Conservation (phyloP, 2,113 vertebrate species). For the Tringa solitaria region DNA sequence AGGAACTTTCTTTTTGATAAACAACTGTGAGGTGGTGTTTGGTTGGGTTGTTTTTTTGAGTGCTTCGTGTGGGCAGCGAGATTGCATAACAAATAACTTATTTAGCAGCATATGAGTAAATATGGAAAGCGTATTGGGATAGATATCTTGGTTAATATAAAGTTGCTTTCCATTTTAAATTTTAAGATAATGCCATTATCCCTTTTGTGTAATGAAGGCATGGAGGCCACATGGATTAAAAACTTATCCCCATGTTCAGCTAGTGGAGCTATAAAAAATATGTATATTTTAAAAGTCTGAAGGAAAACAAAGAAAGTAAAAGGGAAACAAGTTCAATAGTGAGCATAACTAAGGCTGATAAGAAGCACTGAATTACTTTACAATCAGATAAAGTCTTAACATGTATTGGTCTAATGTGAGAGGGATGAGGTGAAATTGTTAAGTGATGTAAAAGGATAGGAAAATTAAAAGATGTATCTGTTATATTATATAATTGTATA, state of each 20-base stretch:
- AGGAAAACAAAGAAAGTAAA: background rate
- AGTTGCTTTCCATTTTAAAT: background rate
- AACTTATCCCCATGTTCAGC: background rate
- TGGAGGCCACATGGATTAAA: background rate
- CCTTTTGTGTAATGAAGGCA: background rate
- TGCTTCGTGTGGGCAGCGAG: background rate
- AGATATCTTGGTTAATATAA: background rate
- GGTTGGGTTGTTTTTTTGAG: background rate
- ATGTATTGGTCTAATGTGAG: background rate
- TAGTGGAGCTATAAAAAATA: background rate
- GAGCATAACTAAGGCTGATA: background rate
- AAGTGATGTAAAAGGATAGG: background rate
- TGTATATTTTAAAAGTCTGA: rapidly evolving
- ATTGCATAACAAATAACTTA: background rate
- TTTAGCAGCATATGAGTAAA: background rate
- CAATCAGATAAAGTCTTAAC: background rate
- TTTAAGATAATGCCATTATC: background rate
- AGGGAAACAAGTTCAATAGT: background rate
- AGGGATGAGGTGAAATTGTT: background rate
- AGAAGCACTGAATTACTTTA: background rate
- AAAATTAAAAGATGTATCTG: background rate
- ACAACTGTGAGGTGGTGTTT: background rate
- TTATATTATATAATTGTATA: background rate
- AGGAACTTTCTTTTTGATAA: background rate
- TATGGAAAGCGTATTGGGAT: background rate